Base-by-base conservation (phyloP, 2,797 vertebrate species). In the Picus viridis region DNA sequence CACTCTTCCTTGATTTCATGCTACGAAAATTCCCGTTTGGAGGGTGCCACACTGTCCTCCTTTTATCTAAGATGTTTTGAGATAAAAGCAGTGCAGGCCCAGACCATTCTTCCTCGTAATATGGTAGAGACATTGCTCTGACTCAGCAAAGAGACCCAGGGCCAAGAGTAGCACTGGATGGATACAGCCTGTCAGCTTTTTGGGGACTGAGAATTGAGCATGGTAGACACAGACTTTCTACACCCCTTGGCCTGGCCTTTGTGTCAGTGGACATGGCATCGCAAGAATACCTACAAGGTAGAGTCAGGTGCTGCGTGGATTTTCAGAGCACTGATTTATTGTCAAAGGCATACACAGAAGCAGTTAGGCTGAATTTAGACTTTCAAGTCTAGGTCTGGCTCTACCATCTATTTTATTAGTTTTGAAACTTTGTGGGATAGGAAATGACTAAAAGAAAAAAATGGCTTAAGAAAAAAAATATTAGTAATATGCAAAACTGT, bases 111-210 rank as follows among this genome's bases (percentile, higher is more conserved):
- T 39, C 27, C 6, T 34, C 7, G 7, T 71, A 39, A 12, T 16
- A 22, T 0, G 5, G 32, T 6, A 30, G 9, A 16, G 8, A 11
- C 29, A 17, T 61, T 0, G 0, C 47, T 74, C 17, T 64, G n/a
- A 43, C 10, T 6, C 16, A 67, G 32, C 70, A 41, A 32, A 58
- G 30, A 75, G 36, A 19, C 27, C 13, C 36, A 72, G 36, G 39
- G 27, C 12, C 24, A 57, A 16, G 53, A 45, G 34, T 29, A 30
- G 20, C 43, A 22, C 30, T 39, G 49, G 23, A 12, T 49, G 22
- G 56, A 19, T 71, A 24, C 29, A 61, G 16, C 10, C 7, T 2
- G 0, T 17, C 45, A 63, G 9, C 4, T 76, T 76, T 70, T 75
- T 0, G 0, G 12, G 12, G 19, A 4, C 1, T 45, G 22, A 70